phyloP scores from a whole-genome alignment of 2,888 invertebrate genomes.

The Drosophila trichaetosa region DNA sequence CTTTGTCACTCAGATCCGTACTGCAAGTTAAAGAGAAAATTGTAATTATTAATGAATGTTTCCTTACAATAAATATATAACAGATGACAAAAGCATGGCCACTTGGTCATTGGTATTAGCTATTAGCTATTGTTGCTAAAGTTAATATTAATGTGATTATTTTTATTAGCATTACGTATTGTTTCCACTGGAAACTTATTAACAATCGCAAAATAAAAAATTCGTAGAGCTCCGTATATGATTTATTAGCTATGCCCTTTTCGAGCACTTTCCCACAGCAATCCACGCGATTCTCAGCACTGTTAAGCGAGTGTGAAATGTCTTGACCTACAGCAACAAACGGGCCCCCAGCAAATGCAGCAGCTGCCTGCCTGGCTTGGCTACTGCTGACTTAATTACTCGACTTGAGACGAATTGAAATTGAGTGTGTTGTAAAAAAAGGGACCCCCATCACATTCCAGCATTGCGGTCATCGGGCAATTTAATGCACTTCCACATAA shows the following conservation, averaged over 20 bases:
- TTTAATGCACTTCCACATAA: conserved; percentile 51
- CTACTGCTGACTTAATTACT: conserved; percentile 50
- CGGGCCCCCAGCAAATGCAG: conserved; percentile 1
- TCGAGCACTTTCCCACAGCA: conserved; percentile 37
- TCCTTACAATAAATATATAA: background rate
- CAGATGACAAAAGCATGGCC: background rate
- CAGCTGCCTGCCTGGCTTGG: conserved; percentile 15
- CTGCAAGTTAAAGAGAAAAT: conserved; percentile 22
- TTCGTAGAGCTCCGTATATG: background rate
- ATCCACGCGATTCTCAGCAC: conserved; percentile 27
- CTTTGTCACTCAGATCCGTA: conserved; percentile 2
- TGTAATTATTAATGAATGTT: background rate
- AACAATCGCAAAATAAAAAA: background rate
- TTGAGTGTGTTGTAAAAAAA: conserved; percentile 6
- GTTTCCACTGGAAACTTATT: conserved; percentile 1
- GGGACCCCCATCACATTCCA: conserved; percentile 7
- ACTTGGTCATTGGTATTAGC: background rate
- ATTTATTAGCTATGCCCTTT: conserved; percentile 1
- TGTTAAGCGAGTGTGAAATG: conserved; percentile 60
- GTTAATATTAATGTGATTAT: background rate
- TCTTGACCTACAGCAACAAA: conserved; percentile 72
- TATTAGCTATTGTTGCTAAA: background rate
- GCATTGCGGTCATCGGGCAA: conserved; percentile 49
- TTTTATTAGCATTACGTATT: conserved; percentile 3
- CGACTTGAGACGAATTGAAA: conserved; percentile 40